These are phyloP conservation scores for Progne subis DNA, from an alignment of 2,113 vertebrate species.

Conservation along the genomic window DNA sequence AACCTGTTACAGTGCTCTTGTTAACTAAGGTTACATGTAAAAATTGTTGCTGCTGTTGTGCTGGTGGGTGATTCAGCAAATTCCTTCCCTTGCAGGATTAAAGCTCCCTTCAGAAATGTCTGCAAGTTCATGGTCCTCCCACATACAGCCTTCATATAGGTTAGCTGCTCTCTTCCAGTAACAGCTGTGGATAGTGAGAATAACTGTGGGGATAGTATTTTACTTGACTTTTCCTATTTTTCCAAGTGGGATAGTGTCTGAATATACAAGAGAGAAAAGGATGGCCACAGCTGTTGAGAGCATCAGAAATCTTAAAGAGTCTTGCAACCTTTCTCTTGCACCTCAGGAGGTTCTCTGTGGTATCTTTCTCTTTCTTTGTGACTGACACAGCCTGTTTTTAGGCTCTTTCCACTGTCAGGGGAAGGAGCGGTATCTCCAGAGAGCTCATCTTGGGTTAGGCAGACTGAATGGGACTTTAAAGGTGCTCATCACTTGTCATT, in stretches of 20 bases:
- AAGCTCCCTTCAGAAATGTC: conserved; percentile 56
- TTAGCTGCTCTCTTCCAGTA: conserved; percentile 39
- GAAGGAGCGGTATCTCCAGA: neutral
- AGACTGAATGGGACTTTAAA: neutral
- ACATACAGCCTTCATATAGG: conserved; percentile 41
- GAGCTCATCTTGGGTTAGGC: conserved; percentile 1
- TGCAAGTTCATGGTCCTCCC: conserved; percentile 50
- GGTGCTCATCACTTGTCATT: neutral
- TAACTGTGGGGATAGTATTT: conserved; percentile 25
- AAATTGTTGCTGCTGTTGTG: conserved; percentile 1
- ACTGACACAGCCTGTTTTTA: conserved; percentile 6
- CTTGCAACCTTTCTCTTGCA: conserved; percentile 7
- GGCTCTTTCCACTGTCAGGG: conserved; percentile 1
- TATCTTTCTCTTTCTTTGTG: conserved; percentile 32
- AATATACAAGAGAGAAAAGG: neutral
- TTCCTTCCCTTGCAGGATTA: conserved; percentile 58
- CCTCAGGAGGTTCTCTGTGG: conserved; percentile 28
- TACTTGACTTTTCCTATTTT: conserved; percentile 40
- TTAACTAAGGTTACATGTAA: conserved; percentile 13
- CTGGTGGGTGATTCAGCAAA: conserved; percentile 42
- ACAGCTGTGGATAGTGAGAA: conserved; percentile 62
- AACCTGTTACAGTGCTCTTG: neutral
- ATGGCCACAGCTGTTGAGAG: conserved; percentile 28
- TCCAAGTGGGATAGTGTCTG: neutral
- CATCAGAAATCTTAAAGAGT: conserved; percentile 6